These are phyloP conservation scores for Ctenopoma kingsleyae DNA, from an alignment of 2,797 vertebrate genomes.

Conservation along the genomic window DNA sequence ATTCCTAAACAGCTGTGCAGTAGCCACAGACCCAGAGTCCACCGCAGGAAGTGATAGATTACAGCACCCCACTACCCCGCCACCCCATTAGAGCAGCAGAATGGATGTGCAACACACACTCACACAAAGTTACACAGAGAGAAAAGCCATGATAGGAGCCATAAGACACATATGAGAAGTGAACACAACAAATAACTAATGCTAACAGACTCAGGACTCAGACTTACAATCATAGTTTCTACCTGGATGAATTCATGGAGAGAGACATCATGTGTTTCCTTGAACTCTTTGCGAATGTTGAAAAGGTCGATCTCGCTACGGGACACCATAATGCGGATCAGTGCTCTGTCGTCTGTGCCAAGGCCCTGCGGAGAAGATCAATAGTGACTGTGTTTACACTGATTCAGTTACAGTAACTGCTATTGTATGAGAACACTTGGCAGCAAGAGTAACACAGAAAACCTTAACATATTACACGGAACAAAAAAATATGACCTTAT, in stretches of 20 bases:
- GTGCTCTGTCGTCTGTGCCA: constrained; percentile 94
- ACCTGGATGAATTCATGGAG: constrained; percentile 96
- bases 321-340: constrained; percentile 95
- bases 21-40: constrained; percentile 70
- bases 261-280: constrained; percentile 91
- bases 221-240: constrained; percentile 86
- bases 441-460: constrained; percentile 13
- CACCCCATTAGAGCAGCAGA: constrained; percentile 62
- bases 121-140: constrained; percentile 15
- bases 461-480: constrained; percentile 15
- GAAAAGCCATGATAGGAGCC: constrained; percentile 14
- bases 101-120: constrained; percentile 56
- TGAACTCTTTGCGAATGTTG: constrained; percentile 94
- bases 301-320: constrained; percentile 93
- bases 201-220: constrained; percentile 59
- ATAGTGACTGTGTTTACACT: constrained; percentile 24
- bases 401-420: constrained; percentile 6
- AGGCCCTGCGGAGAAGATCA: constrained; percentile 85
- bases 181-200: constrained; percentile 26
- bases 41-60: constrained; percentile 81
- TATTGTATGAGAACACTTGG: neutral
- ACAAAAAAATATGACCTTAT: constrained; percentile 18
- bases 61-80: constrained; percentile 62
- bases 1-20: constrained; percentile 87
- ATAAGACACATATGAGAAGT: constrained; percentile 27